These are phyloP conservation scores for Vespertilio murinus DNA, from an alignment of 2,797 vertebrate genomes.

Conservation along the genomic window DNA sequence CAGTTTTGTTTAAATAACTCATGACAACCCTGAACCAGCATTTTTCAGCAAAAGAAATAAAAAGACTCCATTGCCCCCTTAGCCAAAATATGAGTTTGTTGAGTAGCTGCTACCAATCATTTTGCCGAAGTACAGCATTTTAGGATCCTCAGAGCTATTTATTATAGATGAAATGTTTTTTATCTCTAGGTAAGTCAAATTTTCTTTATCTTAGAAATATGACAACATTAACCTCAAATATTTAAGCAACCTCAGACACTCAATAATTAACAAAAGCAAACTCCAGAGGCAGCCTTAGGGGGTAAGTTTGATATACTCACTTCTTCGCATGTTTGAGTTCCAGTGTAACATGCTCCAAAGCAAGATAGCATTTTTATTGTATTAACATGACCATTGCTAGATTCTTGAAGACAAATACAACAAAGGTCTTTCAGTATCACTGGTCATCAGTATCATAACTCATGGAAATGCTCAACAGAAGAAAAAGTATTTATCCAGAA, in stretches of 20 bases:
- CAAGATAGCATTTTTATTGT: neutral
- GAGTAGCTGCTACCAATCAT: neutral
- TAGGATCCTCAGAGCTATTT: neutral
- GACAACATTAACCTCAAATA: neutral
- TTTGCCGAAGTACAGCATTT: neutral
- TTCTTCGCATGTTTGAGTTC: neutral
- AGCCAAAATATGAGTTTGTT: neutral
- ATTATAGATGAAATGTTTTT: neutral
- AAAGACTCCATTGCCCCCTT: neutral
- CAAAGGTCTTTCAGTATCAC: neutral
- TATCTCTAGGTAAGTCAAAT: constrained; percentile 6
- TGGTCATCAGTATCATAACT: neutral
- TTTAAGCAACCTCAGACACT: neutral
- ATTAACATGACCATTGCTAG: neutral
- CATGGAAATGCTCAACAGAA: neutral
- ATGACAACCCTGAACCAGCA: neutral
- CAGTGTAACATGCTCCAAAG: neutral
- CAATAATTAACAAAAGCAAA: neutral
- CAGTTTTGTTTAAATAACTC: constrained; percentile 30
- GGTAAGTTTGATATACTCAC: neutral
- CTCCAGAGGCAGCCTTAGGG: neutral
- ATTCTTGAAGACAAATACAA: neutral
- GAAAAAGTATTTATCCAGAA: neutral
- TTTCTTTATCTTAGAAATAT: constrained; percentile 29
- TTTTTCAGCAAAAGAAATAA: neutral